Evolutionary conservation across 2,113 vertebrate genomes (phyloP).

Genomic region (Balaeniceps rex): DNA sequence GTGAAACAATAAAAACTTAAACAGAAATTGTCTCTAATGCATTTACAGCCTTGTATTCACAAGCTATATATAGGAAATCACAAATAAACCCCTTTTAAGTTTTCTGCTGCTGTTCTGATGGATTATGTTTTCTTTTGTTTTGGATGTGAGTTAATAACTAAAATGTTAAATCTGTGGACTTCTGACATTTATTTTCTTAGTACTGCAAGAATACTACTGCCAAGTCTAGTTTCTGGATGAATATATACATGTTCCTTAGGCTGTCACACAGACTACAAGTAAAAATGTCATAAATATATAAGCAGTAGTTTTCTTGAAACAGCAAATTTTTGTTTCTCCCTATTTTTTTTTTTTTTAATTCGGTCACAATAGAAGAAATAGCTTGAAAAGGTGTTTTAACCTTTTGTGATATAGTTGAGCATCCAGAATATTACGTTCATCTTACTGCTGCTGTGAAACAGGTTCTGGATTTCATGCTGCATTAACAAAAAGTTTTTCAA

Average conservation of each 20-base stretch:
- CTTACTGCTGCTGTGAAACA: conserved; percentile 68
- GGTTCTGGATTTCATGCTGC: conserved; percentile 74
- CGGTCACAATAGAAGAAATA: conserved; percentile 57
- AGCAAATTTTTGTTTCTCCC: conserved; percentile 58
- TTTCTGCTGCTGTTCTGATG: conserved; percentile 79
- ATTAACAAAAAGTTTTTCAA: conserved; percentile 70
- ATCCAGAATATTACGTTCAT: conserved; percentile 65
- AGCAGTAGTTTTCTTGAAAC: conserved; percentile 65
- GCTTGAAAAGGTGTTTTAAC: conserved; percentile 73
- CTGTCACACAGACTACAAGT: conserved; percentile 48
- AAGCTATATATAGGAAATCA: conserved; percentile 82
- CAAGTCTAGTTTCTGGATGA: conserved; percentile 68
- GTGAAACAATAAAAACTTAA: conserved; percentile 81
- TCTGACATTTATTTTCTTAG: conserved; percentile 73
- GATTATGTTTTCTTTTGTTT: conserved; percentile 78
- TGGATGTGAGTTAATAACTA: conserved; percentile 75
- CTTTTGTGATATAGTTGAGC: conserved; percentile 71
- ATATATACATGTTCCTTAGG: conserved; percentile 63
- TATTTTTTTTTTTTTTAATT: not conserved
- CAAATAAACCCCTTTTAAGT: conserved; percentile 83
- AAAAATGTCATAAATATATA: conserved; percentile 46
- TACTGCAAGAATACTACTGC: conserved; percentile 75
- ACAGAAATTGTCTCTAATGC: conserved; percentile 80
- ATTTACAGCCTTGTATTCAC: conserved; percentile 82
- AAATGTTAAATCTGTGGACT: conserved; percentile 75